Evolutionary conservation across 2,888 invertebrate species (phyloP).

Genomic region (Temnothorax rugatulus): DNA sequence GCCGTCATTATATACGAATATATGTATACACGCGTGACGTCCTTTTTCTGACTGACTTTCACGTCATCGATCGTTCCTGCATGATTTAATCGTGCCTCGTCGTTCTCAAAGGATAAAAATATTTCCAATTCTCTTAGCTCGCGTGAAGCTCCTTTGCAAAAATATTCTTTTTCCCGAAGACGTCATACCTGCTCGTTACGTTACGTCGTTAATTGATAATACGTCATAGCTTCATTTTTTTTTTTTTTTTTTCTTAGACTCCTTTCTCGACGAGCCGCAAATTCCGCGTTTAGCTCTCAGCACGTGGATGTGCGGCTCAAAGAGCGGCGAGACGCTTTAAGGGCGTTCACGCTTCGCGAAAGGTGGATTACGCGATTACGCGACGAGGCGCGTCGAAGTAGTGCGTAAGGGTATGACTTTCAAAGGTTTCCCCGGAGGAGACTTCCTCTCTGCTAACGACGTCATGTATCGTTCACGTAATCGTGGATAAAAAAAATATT

Average conservation of each 20-base stretch:
- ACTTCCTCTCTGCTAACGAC: slow-evolving; percentile 16
- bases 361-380: slow-evolving; percentile 67
- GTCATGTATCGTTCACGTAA: slow-evolving; percentile 37
- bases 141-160: not conserved
- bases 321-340: slow-evolving; percentile 65
- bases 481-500: not conserved
- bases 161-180: not conserved
- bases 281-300: slow-evolving; percentile 27
- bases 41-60: not conserved
- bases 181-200: not conserved
- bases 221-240: not conserved
- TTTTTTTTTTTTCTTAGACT: not conserved
- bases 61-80: not conserved
- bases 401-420: slow-evolving; percentile 54
- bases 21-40: not conserved
- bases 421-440: slow-evolving; percentile 65
- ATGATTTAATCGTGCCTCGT: not conserved
- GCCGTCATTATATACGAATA: not conserved
- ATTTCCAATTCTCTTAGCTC: not conserved
- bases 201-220: not conserved
- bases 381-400: slow-evolving; percentile 61
- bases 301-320: slow-evolving; percentile 63
- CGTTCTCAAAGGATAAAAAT: not conserved
- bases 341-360: slow-evolving; percentile 69
- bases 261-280: slow-evolving; percentile 1